A percentile compares a stretch with the other conserved stretches of the same genome.
Conservation (phyloP, 1,140 invertebrate species). For the Mamestra configurata region DNA sequence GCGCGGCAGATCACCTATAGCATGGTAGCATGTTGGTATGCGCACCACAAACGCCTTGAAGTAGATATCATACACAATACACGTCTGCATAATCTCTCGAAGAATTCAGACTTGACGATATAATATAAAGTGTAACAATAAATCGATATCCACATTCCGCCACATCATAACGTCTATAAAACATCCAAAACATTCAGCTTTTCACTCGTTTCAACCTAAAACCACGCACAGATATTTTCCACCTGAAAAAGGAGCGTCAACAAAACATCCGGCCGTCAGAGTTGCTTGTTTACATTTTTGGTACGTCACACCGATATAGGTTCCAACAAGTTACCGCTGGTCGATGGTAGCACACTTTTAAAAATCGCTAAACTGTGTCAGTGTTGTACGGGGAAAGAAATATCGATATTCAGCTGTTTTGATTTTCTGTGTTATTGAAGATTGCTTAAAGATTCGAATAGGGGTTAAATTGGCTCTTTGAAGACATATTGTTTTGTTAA, state of each 20-base stretch:
- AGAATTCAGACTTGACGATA: too few species aligned
- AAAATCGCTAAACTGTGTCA: constrained; percentile 15
- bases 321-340: constrained; percentile 21
- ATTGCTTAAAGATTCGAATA: too few species aligned
- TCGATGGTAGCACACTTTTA: neutral
- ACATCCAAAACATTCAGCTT: neutral
- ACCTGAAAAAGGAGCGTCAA: neutral
- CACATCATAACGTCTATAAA: too few species aligned
- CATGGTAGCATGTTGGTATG: too few species aligned
- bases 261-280: neutral
- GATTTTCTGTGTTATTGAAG: too few species aligned
- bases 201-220: neutral
- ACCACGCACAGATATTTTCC: neutral
- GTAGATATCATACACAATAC: too few species aligned
- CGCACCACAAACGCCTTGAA: too few species aligned
- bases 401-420: neutral
- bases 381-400: neutral
- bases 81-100: too few species aligned
- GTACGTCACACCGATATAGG: neutral
- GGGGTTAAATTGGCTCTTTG: neutral
- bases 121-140: too few species aligned
- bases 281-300: constrained; percentile 6
- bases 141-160: too few species aligned
- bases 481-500: too few species aligned
- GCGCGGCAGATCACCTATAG: too few species aligned